A percentile compares a stretch with the other conserved stretches of the same genome.
Conservation (phyloP, 1,140 invertebrate species). For the Dreissena rostriformis region DNA sequence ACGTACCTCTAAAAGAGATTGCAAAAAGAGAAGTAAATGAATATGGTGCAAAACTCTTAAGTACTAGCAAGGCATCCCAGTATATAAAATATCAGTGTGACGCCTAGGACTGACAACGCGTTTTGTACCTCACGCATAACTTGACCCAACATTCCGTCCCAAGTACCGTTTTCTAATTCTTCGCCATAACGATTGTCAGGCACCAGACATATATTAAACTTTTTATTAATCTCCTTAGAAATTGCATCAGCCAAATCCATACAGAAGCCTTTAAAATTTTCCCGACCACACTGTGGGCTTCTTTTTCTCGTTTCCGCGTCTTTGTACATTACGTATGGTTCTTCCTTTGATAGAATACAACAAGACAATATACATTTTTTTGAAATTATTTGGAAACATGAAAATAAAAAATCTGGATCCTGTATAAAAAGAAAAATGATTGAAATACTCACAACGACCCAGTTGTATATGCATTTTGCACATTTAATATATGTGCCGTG, state of each 20-base stretch:
- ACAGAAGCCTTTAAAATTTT: constrained; percentile 69
- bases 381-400: too few relatives aligned
- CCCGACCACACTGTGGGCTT: constrained; percentile 13
- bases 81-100: neutral
- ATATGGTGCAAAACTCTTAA: neutral
- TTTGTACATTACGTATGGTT: constrained; percentile 54
- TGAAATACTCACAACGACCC: too few relatives aligned
- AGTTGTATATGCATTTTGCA: too few relatives aligned
- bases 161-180: constrained; percentile 87
- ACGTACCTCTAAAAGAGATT: too few relatives aligned
- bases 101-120: neutral
- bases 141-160: constrained; percentile 79
- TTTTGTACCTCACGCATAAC: constrained; percentile 91
- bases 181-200: constrained; percentile 97
- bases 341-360: constrained; percentile 30
- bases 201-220: constrained; percentile 93
- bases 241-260: constrained; percentile 69
- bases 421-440: too few relatives aligned
- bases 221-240: constrained; percentile 84
- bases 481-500: too few relatives aligned
- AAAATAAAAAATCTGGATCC: too few relatives aligned
- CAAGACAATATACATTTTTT: neutral
- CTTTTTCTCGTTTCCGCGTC: constrained; percentile 9
- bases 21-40: neutral
- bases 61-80: neutral